Conservation (phyloP, 2,888 invertebrate species). For the Teleiodes luculella region DNA sequence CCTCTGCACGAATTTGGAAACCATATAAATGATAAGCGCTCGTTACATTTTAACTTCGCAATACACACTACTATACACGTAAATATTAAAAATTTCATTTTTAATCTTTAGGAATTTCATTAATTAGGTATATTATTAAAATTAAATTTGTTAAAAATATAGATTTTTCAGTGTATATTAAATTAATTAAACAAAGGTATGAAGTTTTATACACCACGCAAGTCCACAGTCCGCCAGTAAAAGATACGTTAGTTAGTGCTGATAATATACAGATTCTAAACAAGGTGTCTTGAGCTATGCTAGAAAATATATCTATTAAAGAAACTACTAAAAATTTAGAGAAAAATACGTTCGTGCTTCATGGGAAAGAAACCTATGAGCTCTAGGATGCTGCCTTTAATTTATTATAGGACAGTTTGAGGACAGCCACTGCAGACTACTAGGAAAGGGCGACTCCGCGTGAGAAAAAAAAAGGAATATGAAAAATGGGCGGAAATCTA, state of each 20-base stretch:
- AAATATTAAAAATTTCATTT: slow-evolving; percentile 71
- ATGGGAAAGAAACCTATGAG: slow-evolving; percentile 59
- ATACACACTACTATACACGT: slow-evolving; percentile 70
- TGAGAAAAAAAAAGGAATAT: too few species aligned
- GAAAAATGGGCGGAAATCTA: too few species aligned
- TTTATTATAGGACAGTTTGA: slow-evolving; percentile 37
- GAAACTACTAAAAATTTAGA: slow-evolving; percentile 55
- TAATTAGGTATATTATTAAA: slow-evolving; percentile 70
- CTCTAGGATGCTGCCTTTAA: slow-evolving; percentile 66
- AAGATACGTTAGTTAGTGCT: slow-evolving; percentile 37
- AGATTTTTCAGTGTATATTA: slow-evolving; percentile 63
- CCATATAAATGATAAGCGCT: slow-evolving; percentile 60
- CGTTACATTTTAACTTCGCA: slow-evolving; percentile 57
- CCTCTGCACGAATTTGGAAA: slow-evolving; percentile 60
- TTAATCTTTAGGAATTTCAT: slow-evolving; percentile 74
- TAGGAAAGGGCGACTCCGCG: too few species aligned
- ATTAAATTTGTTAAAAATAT: slow-evolving; percentile 76
- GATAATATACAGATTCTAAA: slow-evolving; percentile 42
- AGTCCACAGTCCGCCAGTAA: slow-evolving; percentile 48
- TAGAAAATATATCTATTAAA: slow-evolving; percentile 51
- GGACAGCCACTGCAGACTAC: slow-evolving; percentile 23
- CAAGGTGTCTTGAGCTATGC: slow-evolving; percentile 48
- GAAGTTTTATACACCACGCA: slow-evolving; percentile 49
- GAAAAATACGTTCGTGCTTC: slow-evolving; percentile 58
- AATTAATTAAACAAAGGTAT: slow-evolving; percentile 63